Base-by-base conservation (phyloP, 2,888 invertebrate genomes). In the Calameuta filiformis region DNA sequence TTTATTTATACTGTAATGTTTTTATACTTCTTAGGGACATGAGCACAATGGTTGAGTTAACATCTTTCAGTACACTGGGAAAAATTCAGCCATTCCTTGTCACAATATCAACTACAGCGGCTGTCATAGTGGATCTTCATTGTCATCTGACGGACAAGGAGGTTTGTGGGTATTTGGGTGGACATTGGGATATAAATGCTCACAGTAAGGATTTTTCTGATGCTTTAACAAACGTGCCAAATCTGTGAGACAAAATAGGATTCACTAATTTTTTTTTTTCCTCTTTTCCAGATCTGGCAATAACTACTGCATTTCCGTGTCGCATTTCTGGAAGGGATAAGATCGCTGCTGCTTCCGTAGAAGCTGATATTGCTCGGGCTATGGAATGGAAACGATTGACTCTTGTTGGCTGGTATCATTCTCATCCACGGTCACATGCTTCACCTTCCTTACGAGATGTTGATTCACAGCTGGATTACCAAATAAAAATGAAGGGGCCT, bases 391-490 rank as follows among this genome's bases (percentile, higher is more conserved):
- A 96, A 86, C 96, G 97, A 77, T 93, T 98, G 69, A 94, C 95
- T 6, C 92, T 98, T 12, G 96, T 98, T 4, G 98, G 98, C 11
- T 98, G 98, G 98, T 98, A 98, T 92, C 98, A 98, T 92, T 98
- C 98, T 12, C 98, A 98, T 92, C 97, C 98, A 0, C 94, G 95
- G 77, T 95, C 96, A 83, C 96, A 97, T 77, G 96, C 98, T 1
- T 96, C 97, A 86, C 98, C 97, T 81, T 98, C 96, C 87, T 93
- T 95, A 79, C 93, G 97, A 77, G 98, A 99, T 90, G 96, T 98
- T 79, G 98, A 98, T 89, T 95, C 96, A 79, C 98, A 99, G 92
- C 92, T 99, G 82, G 98, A 98, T 87, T 98, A 98, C 92, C 98
- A 99, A 92, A 96, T 98, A 78, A 96, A 96, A 89, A 97, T 98